phyloP scores from a whole-genome alignment of 2,797 vertebrate genomes.

The Synaphobranchus kaupii region DNA sequence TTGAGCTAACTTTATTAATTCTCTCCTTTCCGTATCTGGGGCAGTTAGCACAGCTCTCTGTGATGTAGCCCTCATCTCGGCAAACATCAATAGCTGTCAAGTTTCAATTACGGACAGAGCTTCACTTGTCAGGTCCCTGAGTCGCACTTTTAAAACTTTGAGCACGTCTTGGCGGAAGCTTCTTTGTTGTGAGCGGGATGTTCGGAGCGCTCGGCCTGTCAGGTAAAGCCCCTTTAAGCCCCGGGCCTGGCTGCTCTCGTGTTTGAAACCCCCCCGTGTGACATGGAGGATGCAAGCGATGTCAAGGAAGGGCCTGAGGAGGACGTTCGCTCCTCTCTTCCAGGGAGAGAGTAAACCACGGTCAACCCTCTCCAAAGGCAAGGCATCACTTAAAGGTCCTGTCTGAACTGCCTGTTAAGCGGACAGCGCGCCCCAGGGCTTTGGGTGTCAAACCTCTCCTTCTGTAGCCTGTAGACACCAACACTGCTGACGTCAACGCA shows the following conservation, averaged over 20 bases:
- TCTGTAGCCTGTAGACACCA: neutral
- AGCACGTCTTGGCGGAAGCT: slow-evolving; percentile 54
- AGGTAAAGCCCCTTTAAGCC: slow-evolving; percentile 5
- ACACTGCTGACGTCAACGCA: neutral
- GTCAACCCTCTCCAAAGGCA: neutral
- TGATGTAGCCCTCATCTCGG: slow-evolving; percentile 24
- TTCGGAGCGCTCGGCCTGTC: neutral
- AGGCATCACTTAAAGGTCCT: neutral
- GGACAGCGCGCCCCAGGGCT: neutral
- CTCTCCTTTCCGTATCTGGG: slow-evolving; percentile 2
- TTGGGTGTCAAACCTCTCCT: neutral
- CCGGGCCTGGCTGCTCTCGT: neutral
- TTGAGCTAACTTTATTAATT: neutral
- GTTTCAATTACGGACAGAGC: slow-evolving; percentile 41
- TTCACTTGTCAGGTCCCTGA: slow-evolving; percentile 44
- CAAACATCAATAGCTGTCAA: slow-evolving; percentile 26
- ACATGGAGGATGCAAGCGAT: neutral
- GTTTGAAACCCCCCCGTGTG: neutral
- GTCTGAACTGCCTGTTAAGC: neutral
- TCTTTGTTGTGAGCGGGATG: slow-evolving; percentile 44
- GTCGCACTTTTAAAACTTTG: slow-evolving; percentile 54
- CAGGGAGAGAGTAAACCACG: neutral
- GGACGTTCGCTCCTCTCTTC: neutral
- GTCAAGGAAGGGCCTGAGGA: neutral
- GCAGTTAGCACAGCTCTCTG: slow-evolving; percentile 7